Conservation (phyloP, 2,797 vertebrate species). For the Platalea minor region DNA sequence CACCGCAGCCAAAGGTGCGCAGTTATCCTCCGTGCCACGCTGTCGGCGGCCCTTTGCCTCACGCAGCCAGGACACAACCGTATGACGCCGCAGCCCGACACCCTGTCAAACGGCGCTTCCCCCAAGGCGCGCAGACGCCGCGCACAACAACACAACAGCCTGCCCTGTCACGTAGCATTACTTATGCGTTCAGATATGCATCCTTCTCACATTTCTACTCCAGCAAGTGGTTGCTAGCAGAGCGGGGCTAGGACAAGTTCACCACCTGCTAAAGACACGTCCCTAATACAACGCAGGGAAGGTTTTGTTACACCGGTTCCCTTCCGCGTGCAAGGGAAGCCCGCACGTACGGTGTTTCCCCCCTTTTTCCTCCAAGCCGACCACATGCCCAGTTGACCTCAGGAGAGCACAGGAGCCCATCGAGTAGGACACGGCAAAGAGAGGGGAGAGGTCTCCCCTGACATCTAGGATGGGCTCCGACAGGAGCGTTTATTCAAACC, state of each 20-base stretch:
- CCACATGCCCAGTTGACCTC: neutral
- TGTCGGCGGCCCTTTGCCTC: neutral
- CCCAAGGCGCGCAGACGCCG: neutral
- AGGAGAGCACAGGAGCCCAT: neutral
- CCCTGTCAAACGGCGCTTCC: neutral
- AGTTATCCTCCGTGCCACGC: fast-evolving
- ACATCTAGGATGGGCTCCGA: neutral
- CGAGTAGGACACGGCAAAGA: fast-evolving
- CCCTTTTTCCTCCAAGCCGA: neutral
- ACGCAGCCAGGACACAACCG: neutral
- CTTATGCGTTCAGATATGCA: constrained; percentile 47
- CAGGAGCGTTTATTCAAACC: neutral
- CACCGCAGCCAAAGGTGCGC: fast-evolving
- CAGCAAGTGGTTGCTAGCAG: constrained; percentile 53
- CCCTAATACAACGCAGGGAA: neutral
- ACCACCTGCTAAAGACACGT: constrained; percentile 26
- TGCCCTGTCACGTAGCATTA: constrained; percentile 52
- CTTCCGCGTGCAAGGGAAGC: fast-evolving
- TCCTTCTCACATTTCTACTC: constrained; percentile 60
- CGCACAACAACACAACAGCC: constrained; percentile 19
- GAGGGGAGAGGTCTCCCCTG: neutral
- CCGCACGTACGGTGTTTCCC: fast-evolving
- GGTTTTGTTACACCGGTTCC: neutral
- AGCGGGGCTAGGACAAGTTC: neutral
- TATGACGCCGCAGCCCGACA: neutral